Evolutionary conservation across 2,797 vertebrate genomes (phyloP).

Genomic region (Amblyopsis hoosieri): DNA sequence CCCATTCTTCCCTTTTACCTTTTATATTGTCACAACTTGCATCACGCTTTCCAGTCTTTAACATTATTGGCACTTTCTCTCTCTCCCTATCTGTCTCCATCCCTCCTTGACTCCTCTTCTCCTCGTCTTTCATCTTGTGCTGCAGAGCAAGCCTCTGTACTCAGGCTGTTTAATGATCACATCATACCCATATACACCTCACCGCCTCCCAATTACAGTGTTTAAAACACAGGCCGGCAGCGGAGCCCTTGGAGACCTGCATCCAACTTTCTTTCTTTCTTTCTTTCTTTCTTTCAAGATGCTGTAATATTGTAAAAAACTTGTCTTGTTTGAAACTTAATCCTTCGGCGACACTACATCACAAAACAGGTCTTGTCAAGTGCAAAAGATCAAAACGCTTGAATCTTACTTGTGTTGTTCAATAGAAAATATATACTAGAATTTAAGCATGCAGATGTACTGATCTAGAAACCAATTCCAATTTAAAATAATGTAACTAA

Average conservation of each 20-base stretch:
- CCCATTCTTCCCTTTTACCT: neutral
- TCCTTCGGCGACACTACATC: too few species aligned
- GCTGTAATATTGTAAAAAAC: too few species aligned
- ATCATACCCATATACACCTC: constrained; percentile 38
- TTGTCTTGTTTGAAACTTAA: too few species aligned
- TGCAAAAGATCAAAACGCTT: too few species aligned
- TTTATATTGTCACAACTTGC: neutral
- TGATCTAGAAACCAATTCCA: too few species aligned
- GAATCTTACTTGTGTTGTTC: too few species aligned
- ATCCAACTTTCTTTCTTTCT: constrained; percentile 3
- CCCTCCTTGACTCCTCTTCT: constrained; percentile 8
- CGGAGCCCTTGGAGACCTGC: too few species aligned
- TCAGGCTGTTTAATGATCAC: constrained; percentile 51
- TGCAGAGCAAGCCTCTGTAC: constrained; percentile 45
- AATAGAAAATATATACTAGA: too few species aligned
- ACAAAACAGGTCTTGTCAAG: too few species aligned
- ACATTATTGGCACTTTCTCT: constrained; percentile 4
- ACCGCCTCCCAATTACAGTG: constrained; percentile 57
- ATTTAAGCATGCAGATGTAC: too few species aligned
- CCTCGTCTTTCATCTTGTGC: constrained; percentile 19
- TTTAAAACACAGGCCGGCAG: neutral
- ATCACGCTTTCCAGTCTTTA: too few species aligned
- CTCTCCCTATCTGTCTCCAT: constrained; percentile 3
- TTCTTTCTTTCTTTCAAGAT: neutral
- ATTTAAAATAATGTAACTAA: too few species aligned